These are phyloP conservation scores for Papilio polyxenes DNA, from an alignment of 1,140 invertebrate genomes.

Conservation along the genomic window DNA sequence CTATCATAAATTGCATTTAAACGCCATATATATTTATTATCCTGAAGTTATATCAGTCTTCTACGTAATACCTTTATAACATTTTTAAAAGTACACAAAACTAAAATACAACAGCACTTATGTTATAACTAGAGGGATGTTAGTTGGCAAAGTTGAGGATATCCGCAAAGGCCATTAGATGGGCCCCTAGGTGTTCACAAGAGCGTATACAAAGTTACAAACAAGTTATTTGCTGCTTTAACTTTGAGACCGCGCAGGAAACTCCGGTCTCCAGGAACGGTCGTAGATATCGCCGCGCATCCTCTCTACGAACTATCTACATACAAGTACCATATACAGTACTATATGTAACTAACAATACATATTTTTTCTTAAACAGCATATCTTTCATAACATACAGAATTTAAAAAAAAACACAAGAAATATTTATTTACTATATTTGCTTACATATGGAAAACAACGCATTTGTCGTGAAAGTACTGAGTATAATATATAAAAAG, in stretches of 20 bases:
- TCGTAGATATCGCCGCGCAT: neutral
- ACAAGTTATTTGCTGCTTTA: constrained; percentile 39
- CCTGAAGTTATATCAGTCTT: neutral
- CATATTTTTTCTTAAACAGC: neutral
- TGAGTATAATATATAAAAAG: too few relatives aligned
- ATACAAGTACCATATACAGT: neutral
- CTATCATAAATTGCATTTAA: too few relatives aligned
- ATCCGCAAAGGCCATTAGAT: constrained; percentile 32
- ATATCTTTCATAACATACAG: neutral
- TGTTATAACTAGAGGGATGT: too few relatives aligned
- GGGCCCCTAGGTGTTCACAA: neutral
- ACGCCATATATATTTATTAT: neutral
- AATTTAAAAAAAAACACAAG: neutral
- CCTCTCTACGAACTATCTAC: constrained; percentile 14
- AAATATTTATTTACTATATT: neutral
- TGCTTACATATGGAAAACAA: neutral
- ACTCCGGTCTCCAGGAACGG: constrained; percentile 7
- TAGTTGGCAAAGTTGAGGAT: constrained; percentile 35
- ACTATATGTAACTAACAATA: neutral
- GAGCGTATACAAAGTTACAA: constrained; percentile 36
- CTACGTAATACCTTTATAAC: neutral
- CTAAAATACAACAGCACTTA: constrained; percentile 7
- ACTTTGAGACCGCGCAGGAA: constrained; percentile 35
- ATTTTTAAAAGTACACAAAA: neutral
- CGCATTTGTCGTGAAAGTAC: neutral